Base-by-base conservation (phyloP, 2,797 vertebrate species). In the Sebastes hubbsi region DNA sequence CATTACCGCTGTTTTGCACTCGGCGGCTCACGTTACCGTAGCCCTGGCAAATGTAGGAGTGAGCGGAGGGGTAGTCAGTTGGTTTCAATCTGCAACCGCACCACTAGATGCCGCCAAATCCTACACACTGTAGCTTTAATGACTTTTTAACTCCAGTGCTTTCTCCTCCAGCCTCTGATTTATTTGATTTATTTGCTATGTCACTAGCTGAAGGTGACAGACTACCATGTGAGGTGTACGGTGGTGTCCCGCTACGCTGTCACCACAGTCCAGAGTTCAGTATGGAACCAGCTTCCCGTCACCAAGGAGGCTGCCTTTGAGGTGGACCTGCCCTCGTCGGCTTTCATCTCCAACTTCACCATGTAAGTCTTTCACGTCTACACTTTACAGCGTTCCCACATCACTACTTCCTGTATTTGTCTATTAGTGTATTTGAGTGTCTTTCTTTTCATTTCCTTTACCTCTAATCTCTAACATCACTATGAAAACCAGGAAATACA, bases 321-420 rank as follows among this genome's bases (percentile, higher is more conserved):
- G 80, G 92, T 98, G 86, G 95, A 97, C 86, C 93, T 98, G 75
- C 95, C 97, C 25, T 91, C 89, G 10, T 87, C 97, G 0, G 96
- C 96, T 1, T 98, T 98, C 92, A 97, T 97, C 86, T 97, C 97
- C 87, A 97, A 98, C 95, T 97, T 98, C 85, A 96, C 95, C 85
- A 95, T 97, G 96, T 97, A 81, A 97, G 96, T 94, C 30, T 46
- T 24, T 16, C 55, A 2, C 20, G 4, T 27, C 24, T 56, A n/a
- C 42, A 68, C 6, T 5, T 4, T 1, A 20, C 27, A 29, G 10
- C 1, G 2, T 22, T 8, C 72, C 49, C 11, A 8, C 29, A n/a
- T 61, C 64, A 32, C 8, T 34, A 36, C 55, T 30, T 32, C 24
- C 13, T 34, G 18, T 22, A 11, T 72, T 13, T 73, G 6, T 58